A percentile compares a stretch with the other conserved stretches of the same genome.
These are phyloP conservation scores for Sclerurus mexicanus DNA, from an alignment of 2,113 vertebrate species.

Conservation along the genomic window DNA sequence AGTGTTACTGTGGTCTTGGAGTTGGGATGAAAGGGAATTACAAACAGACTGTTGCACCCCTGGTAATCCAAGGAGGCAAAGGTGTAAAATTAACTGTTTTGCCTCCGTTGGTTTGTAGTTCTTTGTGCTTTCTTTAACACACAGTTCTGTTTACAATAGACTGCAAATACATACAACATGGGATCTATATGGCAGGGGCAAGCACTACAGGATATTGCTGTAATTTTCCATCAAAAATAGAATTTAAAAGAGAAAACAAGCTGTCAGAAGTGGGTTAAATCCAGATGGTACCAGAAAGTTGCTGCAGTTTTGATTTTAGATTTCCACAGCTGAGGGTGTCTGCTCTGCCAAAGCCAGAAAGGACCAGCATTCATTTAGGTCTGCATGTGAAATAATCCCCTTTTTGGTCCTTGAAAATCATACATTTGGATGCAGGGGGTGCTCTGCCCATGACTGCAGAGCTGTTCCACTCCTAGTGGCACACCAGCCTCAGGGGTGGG, in stretches of 20 bases:
- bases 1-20: neutral
- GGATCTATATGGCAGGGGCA: neutral
- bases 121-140: neutral
- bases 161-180: neutral
- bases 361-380: neutral
- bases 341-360: neutral
- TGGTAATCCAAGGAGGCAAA: neutral
- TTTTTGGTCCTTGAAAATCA: neutral
- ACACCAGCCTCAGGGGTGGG: neutral
- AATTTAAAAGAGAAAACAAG: neutral
- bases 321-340: neutral
- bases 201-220: neutral
- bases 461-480: neutral
- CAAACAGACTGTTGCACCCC: neutral
- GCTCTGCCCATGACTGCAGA: accelerated
- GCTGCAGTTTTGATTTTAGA: neutral
- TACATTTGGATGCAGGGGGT: no score
- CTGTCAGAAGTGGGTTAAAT: neutral
- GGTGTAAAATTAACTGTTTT: neutral
- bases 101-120: neutral
- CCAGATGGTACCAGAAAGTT: neutral
- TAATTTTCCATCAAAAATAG: neutral
- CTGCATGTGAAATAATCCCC: neutral
- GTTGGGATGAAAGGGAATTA: neutral
- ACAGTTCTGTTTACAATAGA: neutral